These are phyloP conservation scores for Xylota segnis DNA, from an alignment of 2,888 invertebrate genomes.

Conservation along the genomic window DNA sequence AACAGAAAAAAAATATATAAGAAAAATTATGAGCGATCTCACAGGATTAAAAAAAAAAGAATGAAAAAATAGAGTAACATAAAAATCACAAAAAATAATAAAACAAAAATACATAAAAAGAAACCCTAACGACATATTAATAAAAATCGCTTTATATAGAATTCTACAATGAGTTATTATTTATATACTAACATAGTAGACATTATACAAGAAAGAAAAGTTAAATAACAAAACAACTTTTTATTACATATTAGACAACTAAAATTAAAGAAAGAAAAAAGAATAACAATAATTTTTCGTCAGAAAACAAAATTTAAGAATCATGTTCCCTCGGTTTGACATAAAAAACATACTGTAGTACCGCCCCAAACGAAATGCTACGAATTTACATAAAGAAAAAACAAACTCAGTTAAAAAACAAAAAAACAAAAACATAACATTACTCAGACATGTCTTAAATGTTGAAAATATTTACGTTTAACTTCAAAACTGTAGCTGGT, in stretches of 20 bases:
- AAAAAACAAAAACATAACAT: neutral
- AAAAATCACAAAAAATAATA: conserved; percentile 79
- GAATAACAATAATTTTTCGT: conserved; percentile 62
- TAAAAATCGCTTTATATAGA: conserved; percentile 79
- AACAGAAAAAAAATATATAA: conserved; percentile 68
- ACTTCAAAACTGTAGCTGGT: conserved; percentile 80
- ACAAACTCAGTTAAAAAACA: conserved; percentile 35
- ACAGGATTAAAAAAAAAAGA: conserved; percentile 67
- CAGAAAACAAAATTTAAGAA: conserved; percentile 9
- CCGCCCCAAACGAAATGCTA: conserved; percentile 72
- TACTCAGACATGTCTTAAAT: conserved; percentile 17
- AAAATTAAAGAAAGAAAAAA: conserved; percentile 69
- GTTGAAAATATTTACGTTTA: conserved; percentile 79
- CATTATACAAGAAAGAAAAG: conserved; percentile 75
- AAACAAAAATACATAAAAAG: conserved; percentile 65
- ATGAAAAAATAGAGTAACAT: conserved; percentile 77
- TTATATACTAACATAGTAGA: conserved; percentile 56
- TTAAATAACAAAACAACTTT: conserved; percentile 48
- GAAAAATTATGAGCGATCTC: conserved; percentile 78
- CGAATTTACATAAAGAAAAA: conserved; percentile 64
- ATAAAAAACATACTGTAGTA: conserved; percentile 52
- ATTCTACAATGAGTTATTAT: conserved; percentile 65
- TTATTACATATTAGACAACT: conserved; percentile 66
- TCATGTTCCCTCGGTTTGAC: conserved; percentile 16
- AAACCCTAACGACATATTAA: conserved; percentile 76